Percentiles rank a stretch among this genome's conserved stretches.
Evolutionary conservation across 2,888 invertebrate species (phyloP).

Genomic region (Agrotis clavis): DNA sequence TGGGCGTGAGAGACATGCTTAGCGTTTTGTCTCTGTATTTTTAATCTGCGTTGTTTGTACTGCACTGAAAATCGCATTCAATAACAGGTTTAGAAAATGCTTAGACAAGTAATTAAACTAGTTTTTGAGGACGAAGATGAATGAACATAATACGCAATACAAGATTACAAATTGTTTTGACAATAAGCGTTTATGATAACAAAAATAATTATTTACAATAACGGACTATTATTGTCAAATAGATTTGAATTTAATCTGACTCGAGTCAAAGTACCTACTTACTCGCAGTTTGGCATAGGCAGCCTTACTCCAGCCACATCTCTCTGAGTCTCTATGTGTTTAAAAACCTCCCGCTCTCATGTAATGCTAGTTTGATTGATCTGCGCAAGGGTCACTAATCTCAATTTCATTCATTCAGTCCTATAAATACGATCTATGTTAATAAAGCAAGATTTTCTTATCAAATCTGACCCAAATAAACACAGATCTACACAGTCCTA

Average conservation of each 20-base stretch:
- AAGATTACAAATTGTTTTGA: not conserved
- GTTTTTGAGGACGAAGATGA: not conserved
- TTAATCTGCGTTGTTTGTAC: not conserved
- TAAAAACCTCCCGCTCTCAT: not conserved
- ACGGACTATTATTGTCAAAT: too few relatives aligned
- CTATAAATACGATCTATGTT: too few relatives aligned
- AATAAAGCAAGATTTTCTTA: not conserved
- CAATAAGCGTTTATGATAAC: not conserved
- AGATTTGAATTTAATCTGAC: too few relatives aligned
- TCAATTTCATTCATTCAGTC: not conserved
- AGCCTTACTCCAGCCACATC: not conserved
- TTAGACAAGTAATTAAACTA: not conserved
- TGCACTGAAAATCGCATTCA: not conserved
- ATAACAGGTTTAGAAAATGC: not conserved
- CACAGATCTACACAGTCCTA: slow-evolving; percentile 2
- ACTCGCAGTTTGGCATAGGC: too few relatives aligned
- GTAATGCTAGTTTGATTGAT: too few relatives aligned
- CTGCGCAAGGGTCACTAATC: not conserved
- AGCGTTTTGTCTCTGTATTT: not conserved
- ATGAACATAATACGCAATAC: not conserved
- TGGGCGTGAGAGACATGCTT: not conserved
- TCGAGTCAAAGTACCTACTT: too few relatives aligned
- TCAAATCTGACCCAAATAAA: not conserved
- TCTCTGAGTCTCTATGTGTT: too few relatives aligned
- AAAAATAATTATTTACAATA: too few relatives aligned